These are phyloP conservation scores for Macroglossus sobrinus DNA, from an alignment of 2,113 vertebrate genomes.

Conservation along the genomic window DNA sequence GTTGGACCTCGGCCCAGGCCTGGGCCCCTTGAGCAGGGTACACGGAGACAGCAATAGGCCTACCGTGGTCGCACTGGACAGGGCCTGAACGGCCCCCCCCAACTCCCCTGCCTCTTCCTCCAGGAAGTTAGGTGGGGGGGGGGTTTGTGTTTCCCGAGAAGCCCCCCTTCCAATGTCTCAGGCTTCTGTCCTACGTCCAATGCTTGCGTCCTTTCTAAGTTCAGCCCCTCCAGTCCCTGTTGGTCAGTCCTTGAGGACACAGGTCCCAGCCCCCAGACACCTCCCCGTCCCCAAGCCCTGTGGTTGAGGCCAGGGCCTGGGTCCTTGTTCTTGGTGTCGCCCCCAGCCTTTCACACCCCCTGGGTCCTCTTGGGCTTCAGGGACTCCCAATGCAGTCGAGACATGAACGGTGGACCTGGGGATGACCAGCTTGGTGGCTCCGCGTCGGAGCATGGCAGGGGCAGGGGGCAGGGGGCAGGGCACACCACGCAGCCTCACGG, in stretches of 20 bases:
- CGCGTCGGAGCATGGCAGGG: neutral
- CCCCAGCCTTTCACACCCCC: neutral
- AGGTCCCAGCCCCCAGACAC: neutral
- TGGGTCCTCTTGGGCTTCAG: neutral
- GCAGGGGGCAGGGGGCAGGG: neutral
- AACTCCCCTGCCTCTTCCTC: neutral
- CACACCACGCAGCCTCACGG: neutral
- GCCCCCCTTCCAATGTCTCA: neutral
- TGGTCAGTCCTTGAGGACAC: neutral
- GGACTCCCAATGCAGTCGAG: neutral
- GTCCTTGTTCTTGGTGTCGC: neutral
- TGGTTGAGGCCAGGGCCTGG: neutral
- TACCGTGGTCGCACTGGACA: neutral
- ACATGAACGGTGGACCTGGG: neutral
- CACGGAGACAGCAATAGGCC: neutral
- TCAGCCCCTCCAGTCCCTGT: too few relatives aligned
- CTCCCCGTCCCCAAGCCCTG: too few relatives aligned
- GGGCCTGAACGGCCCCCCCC: neutral
- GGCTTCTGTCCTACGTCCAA: neutral
- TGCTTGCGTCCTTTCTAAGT: neutral
- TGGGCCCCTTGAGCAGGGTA: neutral
- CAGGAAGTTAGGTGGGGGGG: neutral
- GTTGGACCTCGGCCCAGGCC: neutral
- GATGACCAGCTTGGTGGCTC: neutral
- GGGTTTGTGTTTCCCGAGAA: neutral